Conservation (phyloP, 2,888 invertebrate species). For the Synanthedon myopaeformis region DNA sequence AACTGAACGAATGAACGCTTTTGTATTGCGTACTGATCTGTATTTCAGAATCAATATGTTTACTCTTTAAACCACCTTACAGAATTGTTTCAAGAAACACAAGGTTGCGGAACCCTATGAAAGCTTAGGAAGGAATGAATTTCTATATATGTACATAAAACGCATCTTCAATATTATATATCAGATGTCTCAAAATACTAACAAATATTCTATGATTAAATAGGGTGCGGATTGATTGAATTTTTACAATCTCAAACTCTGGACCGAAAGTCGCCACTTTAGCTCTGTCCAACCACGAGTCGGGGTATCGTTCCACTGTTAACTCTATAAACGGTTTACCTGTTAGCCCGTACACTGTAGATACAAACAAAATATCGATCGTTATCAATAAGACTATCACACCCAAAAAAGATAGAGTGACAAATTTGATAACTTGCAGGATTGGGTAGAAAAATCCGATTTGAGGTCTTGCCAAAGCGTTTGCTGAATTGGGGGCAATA, state of each 20-base stretch:
- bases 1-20: too few relatives aligned
- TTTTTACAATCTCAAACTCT: constrained; percentile 26
- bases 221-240: constrained; percentile 31
- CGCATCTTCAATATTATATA: not conserved
- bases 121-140: too few relatives aligned
- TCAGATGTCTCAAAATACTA: constrained; percentile 27
- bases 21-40: too few relatives aligned
- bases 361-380: constrained; percentile 27
- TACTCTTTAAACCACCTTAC: too few relatives aligned
- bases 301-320: constrained; percentile 21
- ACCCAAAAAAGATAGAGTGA: constrained; percentile 30
- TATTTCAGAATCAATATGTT: too few relatives aligned
- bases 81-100: too few relatives aligned
- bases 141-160: too few relatives aligned
- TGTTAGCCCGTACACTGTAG: constrained; percentile 26
- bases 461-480: not conserved
- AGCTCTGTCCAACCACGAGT: constrained; percentile 28
- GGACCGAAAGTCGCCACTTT: constrained; percentile 30
- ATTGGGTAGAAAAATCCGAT: constrained; percentile 15
- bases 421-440: constrained; percentile 21
- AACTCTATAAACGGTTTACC: constrained; percentile 36
- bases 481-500: not conserved
- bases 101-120: too few relatives aligned
- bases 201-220: constrained; percentile 30
- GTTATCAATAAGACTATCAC: constrained; percentile 23